phyloP scores from a whole-genome alignment of 2,113 vertebrate species.

The Centrocercus urophasianus region DNA sequence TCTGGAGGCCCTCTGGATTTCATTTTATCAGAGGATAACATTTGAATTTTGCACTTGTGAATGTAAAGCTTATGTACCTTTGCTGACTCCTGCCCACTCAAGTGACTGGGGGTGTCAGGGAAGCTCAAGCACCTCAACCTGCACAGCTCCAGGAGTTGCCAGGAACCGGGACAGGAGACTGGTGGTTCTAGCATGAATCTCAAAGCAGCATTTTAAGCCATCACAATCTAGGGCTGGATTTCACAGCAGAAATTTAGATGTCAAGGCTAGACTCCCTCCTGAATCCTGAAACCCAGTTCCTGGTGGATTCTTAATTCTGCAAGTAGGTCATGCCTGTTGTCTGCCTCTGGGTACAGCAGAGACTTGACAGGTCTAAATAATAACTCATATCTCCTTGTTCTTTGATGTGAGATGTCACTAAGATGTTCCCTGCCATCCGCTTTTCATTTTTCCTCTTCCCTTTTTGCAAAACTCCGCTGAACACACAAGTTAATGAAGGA shows the following conservation, averaged over 20 bases:
- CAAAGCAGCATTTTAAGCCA: not conserved
- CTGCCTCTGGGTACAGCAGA: not conserved
- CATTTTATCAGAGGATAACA: not conserved
- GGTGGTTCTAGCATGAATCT: not conserved
- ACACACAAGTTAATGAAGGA: not conserved
- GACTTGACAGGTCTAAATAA: conserved; percentile 32
- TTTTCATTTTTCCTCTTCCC: not conserved
- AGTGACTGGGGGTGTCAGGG: not conserved
- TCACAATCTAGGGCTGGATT: not conserved
- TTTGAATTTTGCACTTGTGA: not conserved
- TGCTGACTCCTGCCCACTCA: not conserved
- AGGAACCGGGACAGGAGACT: not conserved
- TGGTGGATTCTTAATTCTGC: not conserved
- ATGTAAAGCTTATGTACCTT: not conserved
- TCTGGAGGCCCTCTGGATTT: not conserved
- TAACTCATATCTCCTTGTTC: not conserved
- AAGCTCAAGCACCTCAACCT: not conserved
- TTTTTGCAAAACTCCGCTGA: not conserved
- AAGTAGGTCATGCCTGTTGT: conserved; percentile 14
- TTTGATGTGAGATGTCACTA: conserved; percentile 38
- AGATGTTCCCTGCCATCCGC: not conserved
- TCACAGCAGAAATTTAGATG: not conserved
- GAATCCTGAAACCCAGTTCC: not conserved
- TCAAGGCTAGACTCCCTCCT: not conserved
- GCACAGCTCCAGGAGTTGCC: not conserved